These are phyloP conservation scores for Cenopis cana DNA, from an alignment of 2,888 invertebrate species.

Conservation along the genomic window DNA sequence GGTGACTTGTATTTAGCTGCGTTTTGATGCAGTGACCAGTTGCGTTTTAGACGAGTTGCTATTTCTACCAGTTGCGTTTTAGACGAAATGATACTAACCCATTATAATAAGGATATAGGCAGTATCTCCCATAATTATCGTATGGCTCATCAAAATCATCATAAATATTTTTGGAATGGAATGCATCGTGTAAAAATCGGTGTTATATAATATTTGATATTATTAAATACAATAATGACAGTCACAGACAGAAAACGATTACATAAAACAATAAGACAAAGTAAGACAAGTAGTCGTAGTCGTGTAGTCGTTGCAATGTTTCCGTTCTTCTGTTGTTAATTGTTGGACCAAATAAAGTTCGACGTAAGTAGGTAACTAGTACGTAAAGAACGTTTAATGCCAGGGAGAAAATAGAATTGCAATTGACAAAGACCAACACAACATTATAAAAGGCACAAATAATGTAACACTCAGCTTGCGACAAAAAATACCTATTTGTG, in stretches of 20 bases:
- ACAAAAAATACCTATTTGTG: slow-evolving; percentile 27
- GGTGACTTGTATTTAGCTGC: no score
- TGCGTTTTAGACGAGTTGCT: no score
- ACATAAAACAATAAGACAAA: slow-evolving; percentile 21
- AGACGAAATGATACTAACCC: no score
- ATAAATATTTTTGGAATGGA: no score
- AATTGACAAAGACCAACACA: slow-evolving; percentile 37
- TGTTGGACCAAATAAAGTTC: slow-evolving; percentile 42
- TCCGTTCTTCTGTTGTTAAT: slow-evolving; percentile 36
- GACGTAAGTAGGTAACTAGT: slow-evolving; percentile 41
- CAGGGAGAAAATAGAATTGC: slow-evolving; percentile 29
- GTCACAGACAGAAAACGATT: slow-evolving; percentile 10
- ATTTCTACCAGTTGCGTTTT: no score
- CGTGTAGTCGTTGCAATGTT: slow-evolving; percentile 37
- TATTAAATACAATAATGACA: background rate
- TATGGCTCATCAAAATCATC: no score
- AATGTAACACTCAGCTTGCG: slow-evolving; percentile 26
- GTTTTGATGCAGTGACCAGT: no score
- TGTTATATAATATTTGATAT: no score
- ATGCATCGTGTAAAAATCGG: no score
- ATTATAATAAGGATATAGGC: no score
- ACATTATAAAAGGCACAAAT: slow-evolving; percentile 26
- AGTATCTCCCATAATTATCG: no score
- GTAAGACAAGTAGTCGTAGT: slow-evolving; percentile 35
- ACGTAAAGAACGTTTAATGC: slow-evolving; percentile 36